A percentile compares a stretch with the other conserved stretches of the same genome.
phyloP scores from a whole-genome alignment of 2,797 vertebrate species.

The Crypturellus tataupa region DNA sequence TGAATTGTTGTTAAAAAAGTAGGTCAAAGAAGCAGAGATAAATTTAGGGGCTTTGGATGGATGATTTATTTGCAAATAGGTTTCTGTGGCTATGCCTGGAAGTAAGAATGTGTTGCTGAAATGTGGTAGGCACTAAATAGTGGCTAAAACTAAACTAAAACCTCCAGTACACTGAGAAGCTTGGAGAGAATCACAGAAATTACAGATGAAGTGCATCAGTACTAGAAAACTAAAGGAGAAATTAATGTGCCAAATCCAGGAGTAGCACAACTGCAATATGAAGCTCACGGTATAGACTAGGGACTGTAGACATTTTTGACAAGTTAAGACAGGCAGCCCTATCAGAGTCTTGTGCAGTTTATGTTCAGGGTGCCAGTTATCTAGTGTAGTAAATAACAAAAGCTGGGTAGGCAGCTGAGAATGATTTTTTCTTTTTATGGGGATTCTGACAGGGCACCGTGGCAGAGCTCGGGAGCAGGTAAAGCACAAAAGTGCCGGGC shows the following conservation, averaged over 20 bases:
- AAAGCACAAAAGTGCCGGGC: neutral
- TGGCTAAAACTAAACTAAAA: neutral
- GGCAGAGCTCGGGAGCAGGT: neutral
- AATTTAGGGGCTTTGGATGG: neutral
- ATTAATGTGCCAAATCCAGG: neutral
- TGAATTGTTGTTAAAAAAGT: neutral
- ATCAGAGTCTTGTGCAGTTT: neutral
- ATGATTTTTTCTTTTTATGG: neutral
- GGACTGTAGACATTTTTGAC: neutral
- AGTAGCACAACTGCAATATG: neutral
- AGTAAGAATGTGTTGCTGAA: conserved; percentile 31
- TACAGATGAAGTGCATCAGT: neutral
- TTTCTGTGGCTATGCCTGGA: conserved; percentile 27
- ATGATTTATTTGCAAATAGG: conserved; percentile 38
- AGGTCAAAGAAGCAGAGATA: neutral
- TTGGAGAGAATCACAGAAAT: neutral
- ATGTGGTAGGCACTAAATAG: conserved; percentile 32
- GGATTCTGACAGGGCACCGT: neutral
- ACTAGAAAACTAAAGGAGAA: neutral
- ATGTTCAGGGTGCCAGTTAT: neutral
- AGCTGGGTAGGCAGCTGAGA: neutral
- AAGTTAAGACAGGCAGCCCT: neutral
- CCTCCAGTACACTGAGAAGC: neutral
- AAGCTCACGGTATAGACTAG: neutral
- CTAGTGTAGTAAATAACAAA: neutral